phyloP scores from a whole-genome alignment of 1,140 invertebrate genomes.

The Temnothorax curvispinosus region DNA sequence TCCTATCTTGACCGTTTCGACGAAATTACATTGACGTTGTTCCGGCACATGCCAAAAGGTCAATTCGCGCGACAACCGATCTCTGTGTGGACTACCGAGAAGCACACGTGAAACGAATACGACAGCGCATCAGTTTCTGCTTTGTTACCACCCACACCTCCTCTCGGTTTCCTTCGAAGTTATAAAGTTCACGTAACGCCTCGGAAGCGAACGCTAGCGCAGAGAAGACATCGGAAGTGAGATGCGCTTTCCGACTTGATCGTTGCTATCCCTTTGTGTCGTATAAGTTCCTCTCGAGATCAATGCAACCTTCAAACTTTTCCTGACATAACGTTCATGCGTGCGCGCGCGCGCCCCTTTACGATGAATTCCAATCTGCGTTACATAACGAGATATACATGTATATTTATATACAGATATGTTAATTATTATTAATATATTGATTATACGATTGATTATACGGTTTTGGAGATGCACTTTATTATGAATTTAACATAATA shows the following conservation, averaged over 20 bases:
- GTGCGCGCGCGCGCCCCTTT: background rate
- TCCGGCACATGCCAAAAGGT: conserved; percentile 15
- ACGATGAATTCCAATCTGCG: background rate
- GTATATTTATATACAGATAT: background rate
- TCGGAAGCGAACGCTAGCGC: background rate
- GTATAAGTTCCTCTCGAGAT: conserved; percentile 32
- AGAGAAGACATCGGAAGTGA: conserved; percentile 5
- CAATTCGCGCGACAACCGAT: conserved; percentile 36
- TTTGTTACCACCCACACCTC: background rate
- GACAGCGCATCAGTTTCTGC: conserved; percentile 7
- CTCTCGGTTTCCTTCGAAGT: conserved; percentile 38
- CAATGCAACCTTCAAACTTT: conserved; percentile 38
- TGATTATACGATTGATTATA: background rate
- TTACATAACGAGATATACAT: background rate
- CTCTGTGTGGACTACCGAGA: conserved; percentile 7
- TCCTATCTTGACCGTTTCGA: background rate
- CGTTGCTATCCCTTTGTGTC: conserved; percentile 56
- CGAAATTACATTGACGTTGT: conserved; percentile 35
- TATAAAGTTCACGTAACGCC: conserved; percentile 62
- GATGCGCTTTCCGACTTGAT: conserved; percentile 19
- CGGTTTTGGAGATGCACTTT: background rate
- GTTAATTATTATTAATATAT: background rate
- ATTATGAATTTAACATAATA: background rate
- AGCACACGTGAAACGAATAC: conserved; percentile 61
- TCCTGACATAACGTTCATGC: background rate